Conservation (phyloP, 2,113 vertebrate species). For the Macrotis lagotis region DNA sequence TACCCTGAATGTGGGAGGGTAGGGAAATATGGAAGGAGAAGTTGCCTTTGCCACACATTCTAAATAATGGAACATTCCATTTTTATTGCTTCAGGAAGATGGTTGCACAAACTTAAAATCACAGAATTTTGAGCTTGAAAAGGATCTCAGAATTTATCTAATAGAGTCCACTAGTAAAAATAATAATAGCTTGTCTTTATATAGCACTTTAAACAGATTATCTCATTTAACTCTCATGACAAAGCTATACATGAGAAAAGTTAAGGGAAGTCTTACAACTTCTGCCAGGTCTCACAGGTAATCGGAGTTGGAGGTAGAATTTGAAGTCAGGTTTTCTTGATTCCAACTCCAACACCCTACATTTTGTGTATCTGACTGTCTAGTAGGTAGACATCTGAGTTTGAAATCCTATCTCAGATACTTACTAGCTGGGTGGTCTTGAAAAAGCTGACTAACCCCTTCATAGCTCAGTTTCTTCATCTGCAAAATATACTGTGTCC, state of each 20-base stretch:
- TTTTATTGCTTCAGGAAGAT: neutral
- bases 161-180: neutral
- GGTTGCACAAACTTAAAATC: neutral
- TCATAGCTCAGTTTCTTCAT: neutral
- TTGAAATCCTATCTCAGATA: neutral
- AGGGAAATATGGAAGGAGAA: neutral
- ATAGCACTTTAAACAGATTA: neutral
- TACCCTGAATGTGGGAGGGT: neutral
- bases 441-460: slow-evolving; percentile 22
- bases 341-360: neutral
- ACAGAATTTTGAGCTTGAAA: neutral
- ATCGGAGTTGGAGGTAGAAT: neutral
- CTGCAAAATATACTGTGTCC: neutral
- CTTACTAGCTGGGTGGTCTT: neutral
- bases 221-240: neutral
- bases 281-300: neutral
- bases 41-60: neutral
- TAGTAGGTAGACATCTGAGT: neutral
- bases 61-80: neutral
- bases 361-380: no score
- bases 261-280: neutral
- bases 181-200: neutral
- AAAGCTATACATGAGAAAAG: neutral
- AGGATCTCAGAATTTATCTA: neutral
- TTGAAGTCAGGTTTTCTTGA: neutral